These are phyloP conservation scores for Cerceris rybyensis DNA, from an alignment of 2,888 invertebrate species.

Conservation along the genomic window DNA sequence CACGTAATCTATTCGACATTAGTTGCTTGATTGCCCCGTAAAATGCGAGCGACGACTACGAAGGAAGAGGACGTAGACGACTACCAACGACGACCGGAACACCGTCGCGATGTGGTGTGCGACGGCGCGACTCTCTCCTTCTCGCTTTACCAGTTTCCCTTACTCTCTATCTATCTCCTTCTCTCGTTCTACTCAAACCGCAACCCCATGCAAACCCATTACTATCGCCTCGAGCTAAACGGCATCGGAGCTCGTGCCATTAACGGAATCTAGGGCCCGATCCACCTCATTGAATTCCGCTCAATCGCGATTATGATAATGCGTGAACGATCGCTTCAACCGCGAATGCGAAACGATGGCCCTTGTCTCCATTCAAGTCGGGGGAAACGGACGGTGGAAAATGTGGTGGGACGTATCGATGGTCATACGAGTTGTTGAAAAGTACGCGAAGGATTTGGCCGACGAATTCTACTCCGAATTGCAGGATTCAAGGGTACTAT, in stretches of 20 bases:
- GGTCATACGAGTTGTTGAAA: neutral
- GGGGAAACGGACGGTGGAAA: conserved; percentile 9
- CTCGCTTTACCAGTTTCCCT: too few relatives aligned
- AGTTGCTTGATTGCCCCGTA: conserved; percentile 71
- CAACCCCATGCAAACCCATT: conserved; percentile 67
- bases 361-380: conserved; percentile 42
- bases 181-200: conserved; percentile 33
- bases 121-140: conserved; percentile 17
- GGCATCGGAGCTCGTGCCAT: conserved; percentile 67
- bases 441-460: neutral
- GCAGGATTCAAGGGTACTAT: too few relatives aligned
- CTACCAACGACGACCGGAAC: conserved; percentile 23
- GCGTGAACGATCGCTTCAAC: conserved; percentile 60
- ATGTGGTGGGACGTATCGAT: conserved; percentile 1
- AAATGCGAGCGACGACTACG: conserved; percentile 57
- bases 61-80: conserved; percentile 11
- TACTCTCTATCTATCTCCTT: too few relatives aligned
- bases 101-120: conserved; percentile 21
- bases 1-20: conserved; percentile 71
- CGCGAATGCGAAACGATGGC: conserved; percentile 30
- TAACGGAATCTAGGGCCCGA: conserved; percentile 72
- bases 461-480: neutral
- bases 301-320: conserved; percentile 72
- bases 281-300: conserved; percentile 72
- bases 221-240: conserved; percentile 71